Conservation (phyloP, 2,797 vertebrate species). For the Onychomys torridus region DNA sequence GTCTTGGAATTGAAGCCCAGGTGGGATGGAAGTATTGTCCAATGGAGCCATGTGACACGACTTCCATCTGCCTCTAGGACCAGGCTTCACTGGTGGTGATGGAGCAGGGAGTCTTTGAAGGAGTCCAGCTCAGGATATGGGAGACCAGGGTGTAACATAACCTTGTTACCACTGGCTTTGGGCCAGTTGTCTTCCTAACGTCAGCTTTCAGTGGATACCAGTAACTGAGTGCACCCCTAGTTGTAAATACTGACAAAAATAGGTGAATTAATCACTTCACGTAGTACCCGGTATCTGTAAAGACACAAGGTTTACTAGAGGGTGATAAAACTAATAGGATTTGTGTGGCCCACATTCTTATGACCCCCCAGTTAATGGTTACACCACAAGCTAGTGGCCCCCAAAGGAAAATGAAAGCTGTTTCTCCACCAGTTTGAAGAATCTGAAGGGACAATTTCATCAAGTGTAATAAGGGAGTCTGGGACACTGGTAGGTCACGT, state of each 20-base stretch:
- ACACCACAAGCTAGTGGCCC: background rate
- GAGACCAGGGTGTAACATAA: background rate
- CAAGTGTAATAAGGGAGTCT: constrained; percentile 12
- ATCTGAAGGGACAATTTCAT: constrained; percentile 15
- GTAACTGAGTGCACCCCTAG: background rate
- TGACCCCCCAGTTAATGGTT: constrained; percentile 1
- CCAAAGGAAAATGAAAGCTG: background rate
- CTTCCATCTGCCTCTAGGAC: background rate
- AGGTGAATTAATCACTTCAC: background rate
- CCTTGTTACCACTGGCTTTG: background rate
- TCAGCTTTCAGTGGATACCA: background rate
- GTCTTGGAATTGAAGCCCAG: background rate
- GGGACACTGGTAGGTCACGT: background rate
- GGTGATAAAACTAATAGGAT: background rate
- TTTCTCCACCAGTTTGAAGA: background rate
- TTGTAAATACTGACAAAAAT: background rate
- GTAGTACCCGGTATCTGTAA: background rate
- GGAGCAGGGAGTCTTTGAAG: background rate
- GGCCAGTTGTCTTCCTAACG: background rate
- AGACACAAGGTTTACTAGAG: background rate
- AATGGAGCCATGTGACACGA: background rate
- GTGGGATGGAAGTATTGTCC: background rate
- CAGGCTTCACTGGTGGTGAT: background rate
- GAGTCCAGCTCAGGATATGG: background rate
- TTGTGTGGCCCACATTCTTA: background rate